Percentiles rank a stretch among this genome's conserved stretches.
Conservation (phyloP, 2,888 invertebrate genomes). For the Minunthozetes semirufus region DNA sequence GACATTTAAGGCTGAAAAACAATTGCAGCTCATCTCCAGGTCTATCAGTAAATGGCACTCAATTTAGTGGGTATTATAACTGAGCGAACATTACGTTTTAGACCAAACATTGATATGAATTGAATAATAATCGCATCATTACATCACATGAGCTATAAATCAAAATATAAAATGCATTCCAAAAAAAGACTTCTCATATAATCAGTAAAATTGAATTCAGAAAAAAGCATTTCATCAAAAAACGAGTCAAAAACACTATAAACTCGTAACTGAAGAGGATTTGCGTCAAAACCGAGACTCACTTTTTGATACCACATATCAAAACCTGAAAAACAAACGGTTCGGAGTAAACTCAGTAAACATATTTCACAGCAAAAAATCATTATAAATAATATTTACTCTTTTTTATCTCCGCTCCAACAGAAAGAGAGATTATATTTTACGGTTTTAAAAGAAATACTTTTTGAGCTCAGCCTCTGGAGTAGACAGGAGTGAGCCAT, state of each 20-base stretch:
- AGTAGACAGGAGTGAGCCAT: too few species aligned
- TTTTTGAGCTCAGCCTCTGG: neutral
- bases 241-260: too few species aligned
- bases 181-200: neutral
- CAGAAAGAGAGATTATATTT: neutral
- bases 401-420: too few species aligned
- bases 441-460: neutral
- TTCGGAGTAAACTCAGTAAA: too few species aligned
- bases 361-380: too few species aligned
- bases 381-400: too few species aligned
- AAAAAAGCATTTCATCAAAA: neutral
- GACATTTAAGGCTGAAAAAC: conserved; percentile 1
- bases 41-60: neutral
- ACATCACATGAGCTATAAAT: conserved; percentile 8
- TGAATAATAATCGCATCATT: conserved; percentile 7
- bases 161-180: conserved; percentile 1
- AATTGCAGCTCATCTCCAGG: neutral
- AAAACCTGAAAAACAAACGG: too few species aligned
- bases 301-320: too few species aligned
- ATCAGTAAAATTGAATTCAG: neutral
- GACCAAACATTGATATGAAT: neutral
- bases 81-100: neutral
- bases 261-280: too few species aligned
- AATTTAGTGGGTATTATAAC: neutral
- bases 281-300: too few species aligned